phyloP scores from a whole-genome alignment of 2,888 invertebrate species.

The Leptodirus hochenwartii region DNA sequence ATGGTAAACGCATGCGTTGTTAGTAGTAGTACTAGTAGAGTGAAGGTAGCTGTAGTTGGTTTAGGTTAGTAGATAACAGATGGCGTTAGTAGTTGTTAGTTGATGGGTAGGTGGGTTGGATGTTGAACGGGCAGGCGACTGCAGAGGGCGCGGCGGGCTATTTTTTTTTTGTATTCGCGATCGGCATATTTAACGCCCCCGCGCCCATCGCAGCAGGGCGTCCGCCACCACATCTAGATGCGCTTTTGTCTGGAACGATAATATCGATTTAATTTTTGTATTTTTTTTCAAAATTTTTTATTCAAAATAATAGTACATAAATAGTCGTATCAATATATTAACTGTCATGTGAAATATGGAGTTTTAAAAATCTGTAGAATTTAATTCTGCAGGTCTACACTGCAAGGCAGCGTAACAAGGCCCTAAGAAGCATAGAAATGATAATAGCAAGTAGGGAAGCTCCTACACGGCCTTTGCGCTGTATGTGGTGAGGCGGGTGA shows the following conservation, averaged over 20 bases:
- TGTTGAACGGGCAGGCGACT: background rate
- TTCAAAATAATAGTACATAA: no score
- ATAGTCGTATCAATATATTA: no score
- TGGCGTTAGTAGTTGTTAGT: background rate
- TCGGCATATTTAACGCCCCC: constrained; percentile 53
- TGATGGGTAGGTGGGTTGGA: no score
- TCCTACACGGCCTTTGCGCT: no score
- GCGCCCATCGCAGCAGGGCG: constrained; percentile 83
- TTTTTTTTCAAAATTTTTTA: no score
- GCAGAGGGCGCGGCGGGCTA: constrained; percentile 1
- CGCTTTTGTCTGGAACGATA: constrained; percentile 72
- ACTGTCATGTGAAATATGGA: background rate
- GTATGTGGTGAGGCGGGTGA: no score
- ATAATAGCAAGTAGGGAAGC: no score
- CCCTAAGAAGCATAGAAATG: no score
- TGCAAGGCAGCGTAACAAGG: no score
- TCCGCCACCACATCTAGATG: constrained; percentile 89
- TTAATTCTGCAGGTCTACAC: no score
- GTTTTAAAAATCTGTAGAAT: no score
- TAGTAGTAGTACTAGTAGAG: background rate
- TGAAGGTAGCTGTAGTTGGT: constrained; percentile 2
- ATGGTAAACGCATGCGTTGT: background rate
- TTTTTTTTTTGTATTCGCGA: background rate
- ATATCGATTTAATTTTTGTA: constrained; percentile 8
- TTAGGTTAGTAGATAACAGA: constrained; percentile 5